These are phyloP conservation scores for Aythya fuligula DNA, from an alignment of 2,797 vertebrate species.

Conservation along the genomic window DNA sequence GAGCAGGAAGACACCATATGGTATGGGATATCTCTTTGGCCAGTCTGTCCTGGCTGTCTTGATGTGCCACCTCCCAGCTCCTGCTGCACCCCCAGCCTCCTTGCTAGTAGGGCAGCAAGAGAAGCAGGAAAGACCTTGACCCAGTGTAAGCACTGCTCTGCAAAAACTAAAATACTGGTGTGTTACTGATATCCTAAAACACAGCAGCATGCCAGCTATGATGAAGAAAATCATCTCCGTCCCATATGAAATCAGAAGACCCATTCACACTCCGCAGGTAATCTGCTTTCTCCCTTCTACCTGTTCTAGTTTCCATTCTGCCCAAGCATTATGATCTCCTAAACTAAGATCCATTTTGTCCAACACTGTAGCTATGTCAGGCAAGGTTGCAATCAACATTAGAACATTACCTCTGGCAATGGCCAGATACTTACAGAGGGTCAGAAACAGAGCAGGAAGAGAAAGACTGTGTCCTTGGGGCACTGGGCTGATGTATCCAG, in stretches of 20 bases:
- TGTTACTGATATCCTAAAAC: background rate
- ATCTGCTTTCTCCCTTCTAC: background rate
- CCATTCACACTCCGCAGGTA: background rate
- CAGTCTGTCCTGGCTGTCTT: background rate
- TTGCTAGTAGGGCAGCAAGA: background rate
- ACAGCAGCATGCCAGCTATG: background rate
- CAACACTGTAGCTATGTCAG: background rate
- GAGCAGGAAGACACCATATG: background rate
- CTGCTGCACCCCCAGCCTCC: background rate
- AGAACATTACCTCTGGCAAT: background rate
- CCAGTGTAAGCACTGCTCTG: background rate
- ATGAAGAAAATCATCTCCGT: background rate
- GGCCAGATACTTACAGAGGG: background rate
- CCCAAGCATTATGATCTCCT: background rate
- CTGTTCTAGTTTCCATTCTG: background rate
- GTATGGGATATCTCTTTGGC: background rate
- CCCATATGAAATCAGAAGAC: background rate
- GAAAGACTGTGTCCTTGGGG: background rate
- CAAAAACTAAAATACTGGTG: background rate
- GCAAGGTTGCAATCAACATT: background rate
- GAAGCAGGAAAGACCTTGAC: background rate
- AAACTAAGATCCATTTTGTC: background rate
- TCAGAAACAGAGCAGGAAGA: background rate
- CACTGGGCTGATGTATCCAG: background rate
- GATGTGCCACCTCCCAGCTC: background rate